These are phyloP conservation scores for Esperia sulphurella DNA, from an alignment of 2,888 invertebrate genomes.

Conservation along the genomic window DNA sequence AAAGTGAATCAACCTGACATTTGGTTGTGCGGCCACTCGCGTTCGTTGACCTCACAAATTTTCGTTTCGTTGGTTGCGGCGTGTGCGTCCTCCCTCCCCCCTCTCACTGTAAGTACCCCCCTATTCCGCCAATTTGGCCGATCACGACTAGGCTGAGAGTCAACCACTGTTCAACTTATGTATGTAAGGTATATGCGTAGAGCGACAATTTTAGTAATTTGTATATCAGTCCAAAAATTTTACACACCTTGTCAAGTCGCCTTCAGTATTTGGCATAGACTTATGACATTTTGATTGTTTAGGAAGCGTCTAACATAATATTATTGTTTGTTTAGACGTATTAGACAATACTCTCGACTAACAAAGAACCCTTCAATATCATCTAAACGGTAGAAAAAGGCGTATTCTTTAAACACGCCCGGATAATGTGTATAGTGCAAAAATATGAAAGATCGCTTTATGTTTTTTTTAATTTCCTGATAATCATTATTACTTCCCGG, in stretches of 20 bases:
- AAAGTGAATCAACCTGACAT: conserved; percentile 77
- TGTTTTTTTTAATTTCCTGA: not conserved
- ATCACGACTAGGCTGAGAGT: conserved; percentile 52
- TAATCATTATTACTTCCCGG: conserved; percentile 8
- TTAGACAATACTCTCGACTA: no score
- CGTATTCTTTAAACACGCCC: not conserved
- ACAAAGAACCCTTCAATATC: not conserved
- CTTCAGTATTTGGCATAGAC: not conserved
- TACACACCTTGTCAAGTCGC: not conserved
- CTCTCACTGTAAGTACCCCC: conserved; percentile 33
- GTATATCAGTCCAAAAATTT: not conserved
- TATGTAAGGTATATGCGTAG: not conserved
- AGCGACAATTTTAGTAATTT: no score
- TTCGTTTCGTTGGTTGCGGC: conserved; percentile 73
- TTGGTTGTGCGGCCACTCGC: conserved; percentile 70
- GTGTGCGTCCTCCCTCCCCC: conserved; percentile 43
- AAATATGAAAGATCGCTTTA: conserved; percentile 30
- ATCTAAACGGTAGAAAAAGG: not conserved
- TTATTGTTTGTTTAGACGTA: not conserved
- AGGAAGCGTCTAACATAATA: not conserved
- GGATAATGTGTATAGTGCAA: conserved; percentile 20
- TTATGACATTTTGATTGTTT: not conserved
- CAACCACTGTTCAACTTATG: conserved; percentile 15
- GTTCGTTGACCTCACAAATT: conserved; percentile 77
- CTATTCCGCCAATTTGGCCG: conserved; percentile 59